Evolutionary conservation across 2,113 vertebrate genomes (phyloP).

Genomic region (Tenrec ecaudatus): DNA sequence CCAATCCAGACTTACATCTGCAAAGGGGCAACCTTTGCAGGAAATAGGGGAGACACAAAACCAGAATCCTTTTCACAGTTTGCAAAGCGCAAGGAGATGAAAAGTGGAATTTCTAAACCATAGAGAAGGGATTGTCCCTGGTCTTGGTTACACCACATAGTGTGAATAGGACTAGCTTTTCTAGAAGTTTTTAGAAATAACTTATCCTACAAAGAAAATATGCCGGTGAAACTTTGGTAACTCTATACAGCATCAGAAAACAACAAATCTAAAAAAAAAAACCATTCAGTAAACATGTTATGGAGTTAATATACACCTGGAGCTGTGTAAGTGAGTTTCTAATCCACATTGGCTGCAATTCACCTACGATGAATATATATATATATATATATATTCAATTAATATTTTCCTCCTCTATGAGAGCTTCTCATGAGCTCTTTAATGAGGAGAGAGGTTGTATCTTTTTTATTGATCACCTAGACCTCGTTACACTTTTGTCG

Average conservation of each 20-base stretch:
- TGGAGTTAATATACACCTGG: neutral
- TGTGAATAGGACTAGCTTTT: neutral
- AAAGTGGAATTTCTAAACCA: neutral
- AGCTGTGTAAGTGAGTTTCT: neutral
- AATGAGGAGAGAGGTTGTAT: neutral
- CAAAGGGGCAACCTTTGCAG: neutral
- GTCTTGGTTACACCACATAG: neutral
- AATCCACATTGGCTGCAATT: neutral
- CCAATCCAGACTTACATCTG: neutral
- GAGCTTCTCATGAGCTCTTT: neutral
- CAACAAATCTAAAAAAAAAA: neutral
- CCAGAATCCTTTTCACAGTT: neutral
- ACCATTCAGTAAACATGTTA: neutral
- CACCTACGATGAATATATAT: neutral
- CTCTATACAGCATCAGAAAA: neutral
- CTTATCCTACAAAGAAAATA: neutral
- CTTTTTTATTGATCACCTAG: neutral
- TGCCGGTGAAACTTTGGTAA: neutral
- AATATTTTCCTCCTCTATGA: neutral
- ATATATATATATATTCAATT: neutral
- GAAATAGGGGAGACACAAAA: neutral
- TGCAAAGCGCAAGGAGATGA: neutral
- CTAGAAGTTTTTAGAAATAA: neutral
- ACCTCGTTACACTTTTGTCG: neutral
- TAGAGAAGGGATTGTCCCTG: neutral